These are phyloP conservation scores for Synchiropus splendidus DNA, from an alignment of 2,113 vertebrate species.

Conservation along the genomic window DNA sequence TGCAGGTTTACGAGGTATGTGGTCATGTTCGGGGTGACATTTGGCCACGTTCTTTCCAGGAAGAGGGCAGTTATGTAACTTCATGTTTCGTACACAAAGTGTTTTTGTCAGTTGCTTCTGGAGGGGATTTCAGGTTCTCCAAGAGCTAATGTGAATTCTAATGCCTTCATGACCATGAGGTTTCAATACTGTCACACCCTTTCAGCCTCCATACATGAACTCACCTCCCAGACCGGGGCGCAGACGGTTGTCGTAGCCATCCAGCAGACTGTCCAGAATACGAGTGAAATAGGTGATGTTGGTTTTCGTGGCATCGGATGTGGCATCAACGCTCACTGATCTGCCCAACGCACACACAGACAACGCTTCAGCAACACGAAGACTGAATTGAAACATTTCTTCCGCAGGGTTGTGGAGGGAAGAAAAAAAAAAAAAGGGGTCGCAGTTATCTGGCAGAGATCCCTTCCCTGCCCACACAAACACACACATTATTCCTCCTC, in stretches of 20 bases:
- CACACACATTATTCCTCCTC: constrained; percentile 24
- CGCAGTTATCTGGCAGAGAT: constrained; percentile 14
- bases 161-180: constrained; percentile 27
- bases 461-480: constrained; percentile 19
- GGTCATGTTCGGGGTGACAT: constrained; percentile 8
- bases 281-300: constrained; percentile 98
- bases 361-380: constrained; percentile 2
- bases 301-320: constrained; percentile 90
- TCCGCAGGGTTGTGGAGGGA: constrained; percentile 7
- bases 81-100: constrained; percentile 20
- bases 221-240: constrained; percentile 97
- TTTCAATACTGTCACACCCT: neutral
- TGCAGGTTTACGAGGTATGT: too few species aligned
- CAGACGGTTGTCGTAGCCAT: constrained; percentile 97
- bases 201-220: constrained; percentile 22
- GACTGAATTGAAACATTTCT: constrained; percentile 8
- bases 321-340: constrained; percentile 77
- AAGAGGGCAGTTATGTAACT: constrained; percentile 32
- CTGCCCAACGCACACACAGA: constrained; percentile 62
- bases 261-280: constrained; percentile 96
- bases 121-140: constrained; percentile 19
- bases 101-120: constrained; percentile 29
- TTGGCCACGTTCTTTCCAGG: constrained; percentile 24
- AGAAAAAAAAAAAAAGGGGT: constrained; percentile 8
- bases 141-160: constrained; percentile 32